Percentiles rank a stretch among this genome's conserved stretches.
phyloP scores from a whole-genome alignment of 2,888 invertebrate genomes.

The Rapana venosa region DNA sequence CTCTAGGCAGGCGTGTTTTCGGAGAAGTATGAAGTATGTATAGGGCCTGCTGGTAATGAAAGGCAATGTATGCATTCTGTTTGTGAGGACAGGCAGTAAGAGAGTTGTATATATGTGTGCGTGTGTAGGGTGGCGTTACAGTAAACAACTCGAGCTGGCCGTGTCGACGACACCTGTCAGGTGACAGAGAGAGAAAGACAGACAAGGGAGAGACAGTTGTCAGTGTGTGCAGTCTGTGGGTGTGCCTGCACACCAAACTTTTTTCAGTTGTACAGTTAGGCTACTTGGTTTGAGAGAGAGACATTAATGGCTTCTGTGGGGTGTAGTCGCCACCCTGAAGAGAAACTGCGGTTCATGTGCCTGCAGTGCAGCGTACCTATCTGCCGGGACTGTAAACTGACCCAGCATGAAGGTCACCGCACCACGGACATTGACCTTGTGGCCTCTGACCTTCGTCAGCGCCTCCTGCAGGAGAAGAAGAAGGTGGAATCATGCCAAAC shows the following conservation, averaged over 20 bases:
- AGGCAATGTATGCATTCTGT: too few relatives aligned
- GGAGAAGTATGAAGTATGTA: too few relatives aligned
- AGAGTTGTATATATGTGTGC: too few relatives aligned
- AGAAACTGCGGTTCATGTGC: not conserved
- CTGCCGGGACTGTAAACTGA: constrained; percentile 7
- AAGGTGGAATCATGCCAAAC: not conserved
- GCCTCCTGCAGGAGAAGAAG: not conserved
- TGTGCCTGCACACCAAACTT: too few relatives aligned
- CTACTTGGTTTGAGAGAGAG: not conserved
- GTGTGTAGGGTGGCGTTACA: too few relatives aligned
- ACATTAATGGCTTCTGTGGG: not conserved
- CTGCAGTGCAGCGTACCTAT: not conserved
- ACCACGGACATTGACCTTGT: not conserved
- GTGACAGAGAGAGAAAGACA: not conserved
- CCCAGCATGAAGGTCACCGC: not conserved
- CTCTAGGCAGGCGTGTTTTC: too few relatives aligned
- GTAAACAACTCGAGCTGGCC: too few relatives aligned
- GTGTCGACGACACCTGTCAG: not conserved
- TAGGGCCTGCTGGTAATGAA: too few relatives aligned
- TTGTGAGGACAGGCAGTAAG: too few relatives aligned
- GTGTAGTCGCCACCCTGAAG: not conserved
- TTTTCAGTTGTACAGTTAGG: too few relatives aligned
- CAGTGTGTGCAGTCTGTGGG: not conserved
- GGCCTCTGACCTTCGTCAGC: not conserved
- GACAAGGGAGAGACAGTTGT: not conserved